phyloP scores from a whole-genome alignment of 64 coral and sea anemone species.

The Porites lutea region DNA sequence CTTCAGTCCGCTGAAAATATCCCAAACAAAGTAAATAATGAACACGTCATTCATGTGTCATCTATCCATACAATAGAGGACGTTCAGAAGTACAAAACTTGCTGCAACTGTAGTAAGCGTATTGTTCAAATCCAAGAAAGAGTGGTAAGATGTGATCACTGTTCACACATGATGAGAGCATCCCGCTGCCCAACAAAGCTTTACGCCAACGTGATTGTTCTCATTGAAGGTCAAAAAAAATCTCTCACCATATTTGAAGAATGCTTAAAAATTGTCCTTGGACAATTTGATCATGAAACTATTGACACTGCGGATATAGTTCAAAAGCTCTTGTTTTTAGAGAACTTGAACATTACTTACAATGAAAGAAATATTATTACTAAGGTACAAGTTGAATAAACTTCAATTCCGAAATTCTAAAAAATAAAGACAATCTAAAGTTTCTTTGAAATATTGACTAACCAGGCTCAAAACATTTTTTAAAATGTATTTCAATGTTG shows the following conservation, averaged over 20 bases:
- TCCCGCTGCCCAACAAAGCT: slow-evolving; percentile 48
- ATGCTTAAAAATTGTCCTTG: background rate
- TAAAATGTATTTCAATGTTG: too few species aligned
- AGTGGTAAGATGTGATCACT: slow-evolving; percentile 44
- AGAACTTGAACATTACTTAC: background rate
- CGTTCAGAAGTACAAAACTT: slow-evolving; percentile 67
- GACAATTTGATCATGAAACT: background rate
- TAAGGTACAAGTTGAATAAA: background rate
- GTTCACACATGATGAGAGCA: slow-evolving; percentile 59
- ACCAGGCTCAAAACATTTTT: too few species aligned
- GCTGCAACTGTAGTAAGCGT: slow-evolving; percentile 59
- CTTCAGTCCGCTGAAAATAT: too few species aligned
- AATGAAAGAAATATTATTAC: background rate
- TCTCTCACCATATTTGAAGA: slow-evolving; percentile 42
- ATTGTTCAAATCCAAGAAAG: slow-evolving; percentile 42
- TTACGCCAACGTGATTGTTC: slow-evolving; percentile 17
- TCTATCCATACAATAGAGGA: slow-evolving; percentile 48
- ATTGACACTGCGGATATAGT: background rate
- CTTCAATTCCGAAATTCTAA: too few species aligned
- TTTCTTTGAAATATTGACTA: too few species aligned
- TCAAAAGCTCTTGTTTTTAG: background rate
- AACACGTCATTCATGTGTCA: slow-evolving; percentile 61
- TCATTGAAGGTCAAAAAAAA: slow-evolving; percentile 4
- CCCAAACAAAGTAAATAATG: too few species aligned
- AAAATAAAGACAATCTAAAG: too few species aligned